phyloP scores from a whole-genome alignment of 2,888 invertebrate genomes.

The Netelia fuscicornis region DNA sequence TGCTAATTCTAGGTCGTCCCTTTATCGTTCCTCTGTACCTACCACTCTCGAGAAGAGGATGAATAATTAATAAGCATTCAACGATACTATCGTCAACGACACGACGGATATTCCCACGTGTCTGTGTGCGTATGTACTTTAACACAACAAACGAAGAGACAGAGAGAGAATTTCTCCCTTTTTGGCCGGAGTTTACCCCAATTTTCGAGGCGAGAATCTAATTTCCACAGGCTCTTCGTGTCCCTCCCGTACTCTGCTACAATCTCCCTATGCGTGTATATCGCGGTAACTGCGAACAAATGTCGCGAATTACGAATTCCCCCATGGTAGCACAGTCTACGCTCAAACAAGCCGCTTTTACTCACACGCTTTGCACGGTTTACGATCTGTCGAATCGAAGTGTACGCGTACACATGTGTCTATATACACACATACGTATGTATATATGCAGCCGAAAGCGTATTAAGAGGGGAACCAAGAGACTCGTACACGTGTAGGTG shows the following conservation, averaged over 20 bases:
- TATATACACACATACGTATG: constrained; percentile 20
- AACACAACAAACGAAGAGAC: constrained; percentile 2
- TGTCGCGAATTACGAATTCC: constrained; percentile 81
- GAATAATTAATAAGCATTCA: constrained; percentile 65
- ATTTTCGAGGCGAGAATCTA: constrained; percentile 76
- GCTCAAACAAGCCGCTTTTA: constrained; percentile 64
- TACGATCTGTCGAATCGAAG: constrained; percentile 40
- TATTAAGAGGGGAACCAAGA: constrained; percentile 39
- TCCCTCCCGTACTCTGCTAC: not conserved
- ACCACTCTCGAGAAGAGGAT: constrained; percentile 19
- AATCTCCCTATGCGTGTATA: constrained; percentile 55
- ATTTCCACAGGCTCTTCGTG: constrained; percentile 71
- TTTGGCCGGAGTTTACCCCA: constrained; percentile 74
- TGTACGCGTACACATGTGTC: constrained; percentile 22
- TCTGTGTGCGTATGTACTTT: not conserved
- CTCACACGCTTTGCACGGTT: constrained; percentile 19
- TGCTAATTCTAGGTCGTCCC: constrained; percentile 24
- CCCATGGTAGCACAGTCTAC: constrained; percentile 57
- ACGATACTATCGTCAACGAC: constrained; percentile 62
- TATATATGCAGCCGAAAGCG: constrained; percentile 1
- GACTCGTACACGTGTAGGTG: constrained; percentile 23
- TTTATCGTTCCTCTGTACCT: constrained; percentile 2
- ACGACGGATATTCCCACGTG: constrained; percentile 1
- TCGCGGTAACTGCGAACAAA: constrained; percentile 77
- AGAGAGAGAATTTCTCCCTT: constrained; percentile 62